A percentile compares a stretch with the other conserved stretches of the same genome.
Conservation (phyloP, 2,113 vertebrate species). For the Phaetusa simplex region DNA sequence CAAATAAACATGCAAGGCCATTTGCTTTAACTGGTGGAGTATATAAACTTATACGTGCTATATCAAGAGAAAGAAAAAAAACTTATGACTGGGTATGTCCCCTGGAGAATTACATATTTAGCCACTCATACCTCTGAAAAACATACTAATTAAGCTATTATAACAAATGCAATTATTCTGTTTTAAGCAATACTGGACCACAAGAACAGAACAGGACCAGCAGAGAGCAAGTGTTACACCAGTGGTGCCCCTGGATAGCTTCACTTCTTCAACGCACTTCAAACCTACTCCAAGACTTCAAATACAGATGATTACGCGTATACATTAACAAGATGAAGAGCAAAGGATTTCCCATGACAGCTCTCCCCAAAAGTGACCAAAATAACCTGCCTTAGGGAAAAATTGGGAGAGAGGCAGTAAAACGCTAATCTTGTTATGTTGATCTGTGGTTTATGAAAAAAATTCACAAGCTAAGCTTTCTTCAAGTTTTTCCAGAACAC, state of each 20-base stretch:
- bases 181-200: not conserved
- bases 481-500: not conserved
- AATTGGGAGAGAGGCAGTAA: not conserved
- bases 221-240: not conserved
- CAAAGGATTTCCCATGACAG: constrained; percentile 15
- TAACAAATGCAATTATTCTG: not conserved
- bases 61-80: not conserved
- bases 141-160: not conserved
- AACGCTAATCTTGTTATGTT: constrained; percentile 27
- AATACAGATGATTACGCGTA: not conserved
- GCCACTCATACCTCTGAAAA: not conserved
- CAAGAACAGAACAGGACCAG: not conserved
- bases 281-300: not conserved
- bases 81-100: not conserved
- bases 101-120: not conserved
- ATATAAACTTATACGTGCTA: not conserved
- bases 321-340: not conserved
- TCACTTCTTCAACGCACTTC: not conserved
- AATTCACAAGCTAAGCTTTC: not conserved
- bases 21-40: not conserved
- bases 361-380: constrained; percentile 4
- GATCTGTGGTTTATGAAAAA: not conserved
- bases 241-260: not conserved
- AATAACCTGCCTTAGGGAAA: not conserved
- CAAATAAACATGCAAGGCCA: not conserved